Conservation (phyloP, 2,797 vertebrate species). For the Trachops cirrhosus region DNA sequence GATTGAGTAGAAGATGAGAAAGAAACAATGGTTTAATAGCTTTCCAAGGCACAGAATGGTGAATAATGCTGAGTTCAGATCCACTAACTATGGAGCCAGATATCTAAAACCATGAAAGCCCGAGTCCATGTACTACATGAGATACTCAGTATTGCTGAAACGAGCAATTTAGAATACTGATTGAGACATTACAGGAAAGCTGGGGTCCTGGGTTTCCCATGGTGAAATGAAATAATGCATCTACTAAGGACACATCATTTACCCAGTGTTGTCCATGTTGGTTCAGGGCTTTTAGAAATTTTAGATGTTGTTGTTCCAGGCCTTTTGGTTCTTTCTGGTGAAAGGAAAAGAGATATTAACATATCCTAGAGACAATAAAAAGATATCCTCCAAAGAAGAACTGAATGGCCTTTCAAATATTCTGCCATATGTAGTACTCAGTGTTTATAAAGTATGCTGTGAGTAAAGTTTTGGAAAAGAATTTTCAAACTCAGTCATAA, state of each 20-base stretch:
- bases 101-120: neutral
- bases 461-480: neutral
- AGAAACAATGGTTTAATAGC: neutral
- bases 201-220: neutral
- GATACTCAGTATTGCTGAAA: neutral
- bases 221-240: neutral
- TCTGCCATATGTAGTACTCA: neutral
- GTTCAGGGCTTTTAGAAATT: constrained; percentile 48
- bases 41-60: neutral
- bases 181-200: neutral
- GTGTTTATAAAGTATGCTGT: neutral
- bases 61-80: neutral
- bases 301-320: constrained; percentile 60
- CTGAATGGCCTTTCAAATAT: constrained; percentile 27
- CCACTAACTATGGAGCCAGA: neutral
- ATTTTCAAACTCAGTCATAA: neutral
- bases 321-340: constrained; percentile 51
- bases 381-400: neutral
- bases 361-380: constrained; percentile 23
- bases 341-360: constrained; percentile 58
- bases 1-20: neutral
- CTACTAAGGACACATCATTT: neutral
- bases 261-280: constrained; percentile 42
- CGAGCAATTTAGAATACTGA: neutral
- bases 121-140: neutral